Conservation (phyloP, 2,888 invertebrate genomes). For the Sisyra nigra region DNA sequence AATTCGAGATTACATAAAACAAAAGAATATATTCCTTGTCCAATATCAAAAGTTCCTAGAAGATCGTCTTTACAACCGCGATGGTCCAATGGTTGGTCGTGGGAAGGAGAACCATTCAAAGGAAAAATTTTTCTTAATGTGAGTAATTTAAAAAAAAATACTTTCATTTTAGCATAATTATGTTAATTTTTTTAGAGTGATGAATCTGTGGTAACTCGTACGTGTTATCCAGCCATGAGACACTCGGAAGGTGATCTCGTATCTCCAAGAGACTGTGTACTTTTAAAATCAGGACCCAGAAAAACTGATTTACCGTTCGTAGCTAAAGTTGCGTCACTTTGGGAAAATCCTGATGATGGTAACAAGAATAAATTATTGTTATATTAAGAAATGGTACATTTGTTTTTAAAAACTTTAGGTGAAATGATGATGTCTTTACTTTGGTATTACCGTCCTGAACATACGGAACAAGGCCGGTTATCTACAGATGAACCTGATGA, state of each 20-base stretch:
- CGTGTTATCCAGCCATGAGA: slow-evolving; percentile 80
- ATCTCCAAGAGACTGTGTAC: slow-evolving; percentile 76
- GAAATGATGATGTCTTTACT: slow-evolving; percentile 96
- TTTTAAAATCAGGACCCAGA: slow-evolving; percentile 69
- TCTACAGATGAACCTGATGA: slow-evolving; percentile 73
- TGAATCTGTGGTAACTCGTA: slow-evolving; percentile 54
- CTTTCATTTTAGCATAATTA: neutral
- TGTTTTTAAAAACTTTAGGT: slow-evolving; percentile 42
- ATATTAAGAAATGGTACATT: neutral
- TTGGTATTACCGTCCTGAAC: slow-evolving; percentile 97
- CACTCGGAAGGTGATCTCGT: slow-evolving; percentile 81
- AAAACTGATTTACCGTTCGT: slow-evolving; percentile 85
- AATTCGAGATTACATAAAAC: slow-evolving; percentile 16
- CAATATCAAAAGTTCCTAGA: slow-evolving; percentile 18
- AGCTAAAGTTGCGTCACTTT: slow-evolving; percentile 84
- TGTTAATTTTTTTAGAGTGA: slow-evolving; percentile 41
- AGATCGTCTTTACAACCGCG: slow-evolving; percentile 32
- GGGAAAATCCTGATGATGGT: slow-evolving; percentile 93
- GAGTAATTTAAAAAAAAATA: slow-evolving; percentile 25
- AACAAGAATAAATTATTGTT: slow-evolving; percentile 17
- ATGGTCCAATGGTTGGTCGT: slow-evolving; percentile 88
- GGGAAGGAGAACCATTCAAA: slow-evolving; percentile 72
- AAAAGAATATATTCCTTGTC: slow-evolving; percentile 15
- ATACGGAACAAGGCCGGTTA: slow-evolving; percentile 78
- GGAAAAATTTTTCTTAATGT: slow-evolving; percentile 80